Percentiles rank a stretch among this genome's conserved stretches.
Conservation (phyloP, 64 coral and sea anemone genomes). For the Pachyseris speciosa region DNA sequence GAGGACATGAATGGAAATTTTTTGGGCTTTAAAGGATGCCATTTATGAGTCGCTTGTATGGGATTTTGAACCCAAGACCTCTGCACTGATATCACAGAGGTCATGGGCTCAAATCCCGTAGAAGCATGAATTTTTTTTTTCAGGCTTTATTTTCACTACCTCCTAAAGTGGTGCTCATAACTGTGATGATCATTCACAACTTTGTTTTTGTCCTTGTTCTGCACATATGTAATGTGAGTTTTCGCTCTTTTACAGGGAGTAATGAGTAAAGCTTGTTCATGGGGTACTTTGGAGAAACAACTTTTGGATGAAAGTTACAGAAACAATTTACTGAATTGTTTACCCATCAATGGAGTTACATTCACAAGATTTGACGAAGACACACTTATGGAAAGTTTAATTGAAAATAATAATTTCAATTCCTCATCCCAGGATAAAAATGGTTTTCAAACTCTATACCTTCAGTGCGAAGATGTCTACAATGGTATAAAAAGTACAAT, state of each 20-base stretch:
- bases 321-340: conserved; percentile 48
- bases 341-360: not conserved
- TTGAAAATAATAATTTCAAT: not conserved
- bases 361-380: conserved; percentile 12
- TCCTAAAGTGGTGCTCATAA: too few species aligned
- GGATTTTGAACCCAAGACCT: too few species aligned
- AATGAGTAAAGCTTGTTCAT: conserved; percentile 85
- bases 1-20: too few species aligned
- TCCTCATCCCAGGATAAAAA: not conserved
- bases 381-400: not conserved
- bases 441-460: conserved; percentile 60
- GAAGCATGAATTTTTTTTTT: too few species aligned
- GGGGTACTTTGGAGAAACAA: conserved; percentile 77
- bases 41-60: too few species aligned
- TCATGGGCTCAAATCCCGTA: too few species aligned
- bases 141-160: too few species aligned
- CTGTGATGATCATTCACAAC: too few species aligned
- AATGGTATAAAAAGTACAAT: conserved; percentile 58
- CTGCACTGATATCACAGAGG: too few species aligned
- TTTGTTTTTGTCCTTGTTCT: not conserved
- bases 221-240: not conserved
- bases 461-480: conserved; percentile 70
- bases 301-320: conserved; percentile 69
- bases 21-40: too few species aligned
- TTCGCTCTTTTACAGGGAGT: conserved; percentile 59